Conservation (phyloP, 2,888 invertebrate genomes). For the Timema podura region DNA sequence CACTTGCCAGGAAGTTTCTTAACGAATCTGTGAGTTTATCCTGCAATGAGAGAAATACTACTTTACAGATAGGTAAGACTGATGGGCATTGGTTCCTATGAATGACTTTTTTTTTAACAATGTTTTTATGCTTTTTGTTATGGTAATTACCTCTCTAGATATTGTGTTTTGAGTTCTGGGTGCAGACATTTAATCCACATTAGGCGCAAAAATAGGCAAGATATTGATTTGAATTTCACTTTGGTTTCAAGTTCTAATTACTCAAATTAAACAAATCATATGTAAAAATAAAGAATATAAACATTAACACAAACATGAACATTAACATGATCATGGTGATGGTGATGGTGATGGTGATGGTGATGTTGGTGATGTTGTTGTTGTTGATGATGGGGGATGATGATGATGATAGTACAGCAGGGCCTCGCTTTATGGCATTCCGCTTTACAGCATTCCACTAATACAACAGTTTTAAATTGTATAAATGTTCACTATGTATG, state of each 20-base stretch:
- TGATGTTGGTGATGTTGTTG: constrained; percentile 4
- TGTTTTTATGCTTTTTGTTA: no score
- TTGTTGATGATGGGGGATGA: constrained; percentile 23
- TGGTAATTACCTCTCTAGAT: neutral
- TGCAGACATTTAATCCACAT: no score
- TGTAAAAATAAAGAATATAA: constrained; percentile 31
- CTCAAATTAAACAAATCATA: neutral
- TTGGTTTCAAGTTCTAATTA: constrained; percentile 3
- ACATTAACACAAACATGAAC: constrained; percentile 1
- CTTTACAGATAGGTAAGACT: constrained; percentile 52
- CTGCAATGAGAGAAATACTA: constrained; percentile 53
- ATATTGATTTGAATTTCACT: neutral
- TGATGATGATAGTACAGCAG: neutral
- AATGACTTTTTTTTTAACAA: constrained; percentile 20
- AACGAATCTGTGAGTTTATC: constrained; percentile 73
- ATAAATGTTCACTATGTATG: no score
- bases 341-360: neutral
- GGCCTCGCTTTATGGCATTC: no score
- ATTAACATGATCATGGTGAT: constrained; percentile 11
- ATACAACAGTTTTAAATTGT: no score
- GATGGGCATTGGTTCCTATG: no score
- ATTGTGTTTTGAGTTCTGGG: neutral
- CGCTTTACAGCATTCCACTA: no score
- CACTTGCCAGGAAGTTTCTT: constrained; percentile 76
- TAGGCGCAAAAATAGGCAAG: no score